Base-by-base conservation (phyloP, 2,113 vertebrate genomes). In the Lichenostomus cassidix region DNA sequence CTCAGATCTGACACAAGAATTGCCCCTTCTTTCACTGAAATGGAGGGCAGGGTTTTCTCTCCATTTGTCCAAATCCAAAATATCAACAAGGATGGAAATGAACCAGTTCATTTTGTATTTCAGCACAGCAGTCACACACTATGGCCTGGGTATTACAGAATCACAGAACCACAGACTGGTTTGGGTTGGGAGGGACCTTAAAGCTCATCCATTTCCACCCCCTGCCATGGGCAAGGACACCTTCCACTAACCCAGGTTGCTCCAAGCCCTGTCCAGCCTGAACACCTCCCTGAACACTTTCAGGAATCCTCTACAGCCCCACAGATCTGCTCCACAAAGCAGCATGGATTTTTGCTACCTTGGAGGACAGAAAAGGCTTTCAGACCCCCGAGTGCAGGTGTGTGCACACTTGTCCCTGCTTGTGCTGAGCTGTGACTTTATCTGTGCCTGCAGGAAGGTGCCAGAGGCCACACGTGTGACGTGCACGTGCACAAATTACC, bases 401-500 rank as follows among this genome's bases (percentile, higher is more conserved):
- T 2, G 37, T 4, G 39, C 24, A 1, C 12, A 0, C 62, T 4
- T 4, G 31, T 41, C 64, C 21, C 8, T 2, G 1, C 3, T 7
- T 2, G 44, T 3, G 28, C 89, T 6, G 24, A 50, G 68, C 21
- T 46, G 1, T 0, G 37, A 22, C 50, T 15, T 41, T 7, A 1
- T 5, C 62, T 7, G n/a, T 5, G 15, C 31, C 29, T 3, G 44
- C 31, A 5, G 0, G 20, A 18, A 6, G 9, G 52, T 31, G 33
- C 62, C 13, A 15, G 58, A 37, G 50, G 56, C 50, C 21, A 3
- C 7, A 2, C 1, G 5, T 5, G 2, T 0, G 20, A 4, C 1
- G 0, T 2, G 5, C 25, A 3, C 6, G 1, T 0, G 33, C 68
- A 46, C 19, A 4, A 8, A 22, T 10, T 1, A 18, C 50, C 44